Evolutionary conservation across 2,113 vertebrate species (phyloP).

Genomic region (Chaenocephalus aceratus): DNA sequence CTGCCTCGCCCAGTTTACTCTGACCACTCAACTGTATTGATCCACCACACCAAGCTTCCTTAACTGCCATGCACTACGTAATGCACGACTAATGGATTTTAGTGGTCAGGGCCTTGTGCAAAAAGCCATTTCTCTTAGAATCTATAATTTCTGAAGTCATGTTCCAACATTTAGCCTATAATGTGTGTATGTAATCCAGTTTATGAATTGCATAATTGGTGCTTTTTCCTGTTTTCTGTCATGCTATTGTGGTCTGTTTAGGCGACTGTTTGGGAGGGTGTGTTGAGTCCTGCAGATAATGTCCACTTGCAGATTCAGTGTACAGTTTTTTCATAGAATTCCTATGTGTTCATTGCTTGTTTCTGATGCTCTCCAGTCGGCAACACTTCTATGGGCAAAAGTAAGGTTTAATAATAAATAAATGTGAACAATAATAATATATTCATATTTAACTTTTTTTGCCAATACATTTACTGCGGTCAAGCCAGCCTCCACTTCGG

Average conservation of each 20-base stretch:
- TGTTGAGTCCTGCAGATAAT: not conserved
- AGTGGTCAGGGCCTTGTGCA: slow-evolving; percentile 44
- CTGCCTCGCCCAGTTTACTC: slow-evolving; percentile 59
- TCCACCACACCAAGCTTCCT: slow-evolving; percentile 30
- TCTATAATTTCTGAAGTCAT: slow-evolving; percentile 19
- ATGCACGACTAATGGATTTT: slow-evolving; percentile 70
- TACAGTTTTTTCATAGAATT: not conserved
- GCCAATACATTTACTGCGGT: no score
- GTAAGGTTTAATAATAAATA: not conserved
- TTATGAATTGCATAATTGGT: not conserved
- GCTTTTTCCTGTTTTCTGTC: not conserved
- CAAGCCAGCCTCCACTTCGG: no score
- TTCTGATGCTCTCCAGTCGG: not conserved
- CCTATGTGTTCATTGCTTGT: not conserved
- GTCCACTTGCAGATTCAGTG: not conserved
- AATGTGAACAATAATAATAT: no score
- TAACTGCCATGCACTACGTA: slow-evolving; percentile 7
- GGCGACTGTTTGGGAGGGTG: not conserved
- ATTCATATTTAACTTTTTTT: no score
- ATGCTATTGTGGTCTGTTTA: not conserved
- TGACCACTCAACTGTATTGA: slow-evolving; percentile 55
- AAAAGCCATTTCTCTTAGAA: slow-evolving; percentile 50
- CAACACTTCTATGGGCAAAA: not conserved
- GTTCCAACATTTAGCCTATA: slow-evolving; percentile 31
- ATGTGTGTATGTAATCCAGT: not conserved